Evolutionary conservation across 37 sponge, comb jelly and placozoan genomes (phyloP).

Genomic region (Haliclona indistincta): DNA sequence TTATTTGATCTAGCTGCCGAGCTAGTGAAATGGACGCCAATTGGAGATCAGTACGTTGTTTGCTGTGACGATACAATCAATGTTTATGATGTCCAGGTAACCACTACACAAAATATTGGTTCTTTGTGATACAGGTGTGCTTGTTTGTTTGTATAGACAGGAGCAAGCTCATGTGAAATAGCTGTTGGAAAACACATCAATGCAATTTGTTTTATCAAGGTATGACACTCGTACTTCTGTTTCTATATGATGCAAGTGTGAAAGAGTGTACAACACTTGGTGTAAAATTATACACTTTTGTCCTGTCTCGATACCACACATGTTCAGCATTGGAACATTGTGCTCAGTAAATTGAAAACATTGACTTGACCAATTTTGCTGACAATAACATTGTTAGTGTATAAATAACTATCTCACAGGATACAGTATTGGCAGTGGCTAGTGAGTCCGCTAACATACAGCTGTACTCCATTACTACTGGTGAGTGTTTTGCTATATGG

Average conservation of each 20-base stretch:
- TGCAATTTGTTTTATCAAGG: constrained; percentile 48
- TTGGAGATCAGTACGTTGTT: constrained; percentile 52
- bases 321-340: too few relatives aligned
- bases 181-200: constrained; percentile 56
- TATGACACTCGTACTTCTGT: constrained; percentile 5
- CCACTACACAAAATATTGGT: neutral
- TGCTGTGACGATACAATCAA: constrained; percentile 15
- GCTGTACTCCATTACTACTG: constrained; percentile 38
- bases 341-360: too few relatives aligned
- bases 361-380: too few relatives aligned
- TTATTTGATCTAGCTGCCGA: constrained; percentile 43
- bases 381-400: too few relatives aligned
- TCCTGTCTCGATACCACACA: too few relatives aligned
- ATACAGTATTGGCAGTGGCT: constrained; percentile 54
- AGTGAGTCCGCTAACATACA: constrained; percentile 36
- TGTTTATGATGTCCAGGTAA: constrained; percentile 52
- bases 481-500: constrained; percentile 18
- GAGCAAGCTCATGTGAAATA: constrained; percentile 1
- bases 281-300: too few relatives aligned
- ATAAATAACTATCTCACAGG: too few relatives aligned
- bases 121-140: neutral
- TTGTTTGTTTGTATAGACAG: constrained; percentile 38
- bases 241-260: neutral
- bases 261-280: neutral
- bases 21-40: constrained; percentile 51